Base-by-base conservation (phyloP, 2,888 invertebrate genomes). In the Drosophila mimetica region DNA sequence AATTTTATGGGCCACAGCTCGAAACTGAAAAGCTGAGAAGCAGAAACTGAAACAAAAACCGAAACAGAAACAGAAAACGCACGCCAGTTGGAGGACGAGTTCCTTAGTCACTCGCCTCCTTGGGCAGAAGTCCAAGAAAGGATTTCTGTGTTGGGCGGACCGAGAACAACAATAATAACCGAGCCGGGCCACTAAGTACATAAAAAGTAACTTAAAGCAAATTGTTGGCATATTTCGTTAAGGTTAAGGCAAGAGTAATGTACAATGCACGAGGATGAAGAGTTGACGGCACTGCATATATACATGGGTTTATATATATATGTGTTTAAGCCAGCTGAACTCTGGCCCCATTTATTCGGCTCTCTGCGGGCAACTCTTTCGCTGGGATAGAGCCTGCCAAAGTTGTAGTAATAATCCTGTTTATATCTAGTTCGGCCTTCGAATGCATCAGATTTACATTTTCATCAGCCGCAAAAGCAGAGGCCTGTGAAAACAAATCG, bases 161-260 rank as follows among this genome's bases (percentile, higher is more conserved):
- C 51, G 48, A 37, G 50, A 61, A 44, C 39, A 70, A 53, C 44
- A 60, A 48, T 44, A 81, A 79, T 54, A 65, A 34, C 73, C 72
- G 72, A 72, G 76, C 74, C 83, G 83, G 76, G 78, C 77, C 85
- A 86, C 85, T 88, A 80, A 86, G 82, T 80, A 84, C 77, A 83
- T 86, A 86, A 86, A 86, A 88, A 84, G 76, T 81, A 81, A 88
- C 76, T 88, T 88, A 59, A 88, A 78, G 73, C 64, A 81, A 89
- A 87, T 87, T 88, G 84, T 84, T 87, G 82, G 82, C 75, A 86
- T 88, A 88, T 77, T 80, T 88, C 75, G 75, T 80, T 83, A 82
- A 71, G 88, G 86, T 64, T 72, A 75, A 75, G 65, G 54, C 82
- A 75, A 69, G 73, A 76, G 69, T 79, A 82, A 82, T 85, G 64